Evolutionary conservation across 2,113 vertebrate genomes (phyloP), one percentile per base, ranked within the genome.

Genomic region (Hippoglossus stenolepis): DNA sequence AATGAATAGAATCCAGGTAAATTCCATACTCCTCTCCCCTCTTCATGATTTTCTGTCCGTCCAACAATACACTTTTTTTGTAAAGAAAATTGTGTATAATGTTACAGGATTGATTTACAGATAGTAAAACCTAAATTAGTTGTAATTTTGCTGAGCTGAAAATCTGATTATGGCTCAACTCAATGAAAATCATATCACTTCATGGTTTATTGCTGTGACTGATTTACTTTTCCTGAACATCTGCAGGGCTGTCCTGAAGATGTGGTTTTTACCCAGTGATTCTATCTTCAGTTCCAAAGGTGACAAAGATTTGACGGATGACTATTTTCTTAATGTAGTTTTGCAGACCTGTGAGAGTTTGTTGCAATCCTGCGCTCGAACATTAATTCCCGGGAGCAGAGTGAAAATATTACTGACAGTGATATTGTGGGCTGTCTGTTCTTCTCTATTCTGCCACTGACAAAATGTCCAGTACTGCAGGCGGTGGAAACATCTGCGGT

Each of bases 381-480:
- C 83, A 78, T 80, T 64, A 76, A 89, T 75, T 87, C 85, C 85
- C 66, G 0, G 31, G 64, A 90, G 87, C 72, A 15, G 31, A 31
- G 6, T 31, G 31, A 76, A 64, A 85, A 86, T 79, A 84, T 83
- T 71, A 85, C 78, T 73, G 75, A 83, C 77, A 74, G 77, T 84
- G 53, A 69, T 79, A 78, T 89, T 79, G 81, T 28, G 40, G 65
- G 78, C 82, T 79, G 81, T 82, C 80, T 80, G 49, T 26, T 85
- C 85, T 72, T 28, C 53, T 81, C 57, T 68, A 69, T 78, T 83
- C 68, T 62, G 68, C 73, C 23, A 5, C 71, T 86, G 85, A 88
- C 75, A 87, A 89, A 87, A 83, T 82, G 81, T 85, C 78, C 79
- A 85, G 86, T 74, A 79, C 85, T 66, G 86, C 73, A 85, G 87